Evolutionary conservation across 2,113 vertebrate species (phyloP).

Genomic region (Solenodon paradoxus): DNA sequence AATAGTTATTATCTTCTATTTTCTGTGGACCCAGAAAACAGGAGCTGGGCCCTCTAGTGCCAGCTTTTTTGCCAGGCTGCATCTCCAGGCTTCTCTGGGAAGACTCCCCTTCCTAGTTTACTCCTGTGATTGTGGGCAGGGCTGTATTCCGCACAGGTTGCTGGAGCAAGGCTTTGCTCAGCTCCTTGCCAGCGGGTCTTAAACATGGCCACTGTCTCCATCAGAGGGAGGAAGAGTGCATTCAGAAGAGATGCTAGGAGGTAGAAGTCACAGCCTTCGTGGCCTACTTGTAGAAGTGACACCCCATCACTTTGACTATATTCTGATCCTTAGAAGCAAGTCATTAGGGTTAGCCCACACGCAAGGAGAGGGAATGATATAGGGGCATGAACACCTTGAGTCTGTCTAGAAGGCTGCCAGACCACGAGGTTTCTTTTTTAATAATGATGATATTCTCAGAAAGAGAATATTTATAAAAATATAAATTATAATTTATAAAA

Average conservation of each 20-base stretch:
- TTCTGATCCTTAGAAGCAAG: neutral
- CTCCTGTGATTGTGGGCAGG: neutral
- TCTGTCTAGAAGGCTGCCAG: neutral
- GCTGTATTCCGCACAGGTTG: neutral
- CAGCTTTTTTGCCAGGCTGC: neutral
- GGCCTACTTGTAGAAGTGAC: neutral
- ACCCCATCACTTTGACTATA: neutral
- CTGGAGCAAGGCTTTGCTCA: neutral
- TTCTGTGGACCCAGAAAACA: neutral
- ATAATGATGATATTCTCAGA: conserved; percentile 4
- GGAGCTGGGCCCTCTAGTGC: neutral
- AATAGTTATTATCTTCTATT: neutral
- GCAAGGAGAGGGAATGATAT: neutral
- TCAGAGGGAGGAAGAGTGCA: neutral
- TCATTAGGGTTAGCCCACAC: neutral
- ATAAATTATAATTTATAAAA: neutral
- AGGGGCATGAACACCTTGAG: neutral
- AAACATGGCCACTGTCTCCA: neutral
- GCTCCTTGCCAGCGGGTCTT: neutral
- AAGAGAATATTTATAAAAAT: neutral
- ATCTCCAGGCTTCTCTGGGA: neutral
- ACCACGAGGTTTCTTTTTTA: neutral
- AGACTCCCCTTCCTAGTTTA: neutral
- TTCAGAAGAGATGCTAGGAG: neutral
- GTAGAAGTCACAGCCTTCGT: neutral